Conservation (phyloP, 2,888 invertebrate species). For the Apamea sordens region DNA sequence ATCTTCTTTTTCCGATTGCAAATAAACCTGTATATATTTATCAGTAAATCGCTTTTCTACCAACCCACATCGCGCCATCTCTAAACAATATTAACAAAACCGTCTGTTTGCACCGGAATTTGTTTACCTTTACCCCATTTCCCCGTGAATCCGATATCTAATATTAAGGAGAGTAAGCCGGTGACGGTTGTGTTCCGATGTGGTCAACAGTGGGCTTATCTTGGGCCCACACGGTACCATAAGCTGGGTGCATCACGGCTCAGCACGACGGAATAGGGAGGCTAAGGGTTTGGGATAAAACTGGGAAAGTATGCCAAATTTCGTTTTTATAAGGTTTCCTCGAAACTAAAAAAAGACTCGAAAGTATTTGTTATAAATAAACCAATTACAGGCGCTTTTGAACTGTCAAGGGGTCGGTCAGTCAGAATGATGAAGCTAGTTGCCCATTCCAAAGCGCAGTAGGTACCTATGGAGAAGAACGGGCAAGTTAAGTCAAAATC, state of each 20-base stretch:
- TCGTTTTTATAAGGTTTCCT: neutral
- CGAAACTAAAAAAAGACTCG: too few relatives aligned
- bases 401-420: too few relatives aligned
- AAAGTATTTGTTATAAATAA: too few relatives aligned
- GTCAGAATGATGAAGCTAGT: too few relatives aligned
- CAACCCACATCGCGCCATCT: slow-evolving; percentile 2
- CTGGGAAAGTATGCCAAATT: neutral
- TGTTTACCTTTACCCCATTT: slow-evolving; percentile 45
- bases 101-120: slow-evolving; percentile 32
- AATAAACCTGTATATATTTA: slow-evolving; percentile 2
- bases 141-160: slow-evolving; percentile 44
- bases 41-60: slow-evolving; percentile 11
- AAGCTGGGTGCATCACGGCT: slow-evolving; percentile 73
- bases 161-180: slow-evolving; percentile 61
- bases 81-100: slow-evolving; percentile 35
- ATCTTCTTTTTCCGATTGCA: slow-evolving; percentile 4
- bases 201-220: slow-evolving; percentile 70
- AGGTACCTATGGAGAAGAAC: too few relatives aligned
- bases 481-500: too few relatives aligned
- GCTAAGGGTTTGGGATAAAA: slow-evolving; percentile 43
- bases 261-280: slow-evolving; percentile 69
- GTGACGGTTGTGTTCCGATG: slow-evolving; percentile 42
- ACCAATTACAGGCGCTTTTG: too few relatives aligned
- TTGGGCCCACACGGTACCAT: slow-evolving; percentile 65
- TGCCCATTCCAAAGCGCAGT: too few relatives aligned